phyloP scores from a whole-genome alignment of 2,113 vertebrate species.

The Aegithalos caudatus region DNA sequence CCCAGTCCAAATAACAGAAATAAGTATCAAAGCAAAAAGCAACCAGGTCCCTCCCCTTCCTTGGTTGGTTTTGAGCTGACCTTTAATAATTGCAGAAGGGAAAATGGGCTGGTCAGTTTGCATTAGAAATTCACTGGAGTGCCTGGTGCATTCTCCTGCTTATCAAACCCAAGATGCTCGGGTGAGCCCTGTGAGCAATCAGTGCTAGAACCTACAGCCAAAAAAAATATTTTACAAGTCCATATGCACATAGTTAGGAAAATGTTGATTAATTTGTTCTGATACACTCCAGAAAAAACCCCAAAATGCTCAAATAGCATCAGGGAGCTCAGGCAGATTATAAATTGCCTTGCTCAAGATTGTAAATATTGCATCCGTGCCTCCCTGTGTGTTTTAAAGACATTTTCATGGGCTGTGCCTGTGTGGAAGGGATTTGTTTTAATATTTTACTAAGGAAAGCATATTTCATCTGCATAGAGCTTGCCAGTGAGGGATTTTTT shows the following conservation, averaged over 20 bases:
- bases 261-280: constrained; percentile 50
- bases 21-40: not conserved
- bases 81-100: constrained; percentile 31
- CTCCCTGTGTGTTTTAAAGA: constrained; percentile 9
- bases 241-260: not conserved
- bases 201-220: not conserved
- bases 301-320: not conserved
- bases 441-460: constrained; percentile 21
- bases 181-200: constrained; percentile 42
- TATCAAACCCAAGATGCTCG: constrained; percentile 26
- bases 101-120: not conserved
- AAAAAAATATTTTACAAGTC: constrained; percentile 11
- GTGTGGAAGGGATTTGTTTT: constrained; percentile 17
- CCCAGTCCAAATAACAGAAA: not conserved
- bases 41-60: not conserved
- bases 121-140: constrained; percentile 47
- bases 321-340: not conserved
- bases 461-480: not conserved
- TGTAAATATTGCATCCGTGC: constrained; percentile 43
- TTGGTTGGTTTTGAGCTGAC: not conserved
- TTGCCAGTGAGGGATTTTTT: not conserved
- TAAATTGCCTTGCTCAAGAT: constrained; percentile 6
- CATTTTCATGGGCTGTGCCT: not conserved
- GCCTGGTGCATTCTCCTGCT: not conserved
- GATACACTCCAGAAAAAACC: not conserved